These are phyloP conservation scores for Drosophila micromelanica DNA, from an alignment of 1,140 invertebrate species.

Conservation along the genomic window DNA sequence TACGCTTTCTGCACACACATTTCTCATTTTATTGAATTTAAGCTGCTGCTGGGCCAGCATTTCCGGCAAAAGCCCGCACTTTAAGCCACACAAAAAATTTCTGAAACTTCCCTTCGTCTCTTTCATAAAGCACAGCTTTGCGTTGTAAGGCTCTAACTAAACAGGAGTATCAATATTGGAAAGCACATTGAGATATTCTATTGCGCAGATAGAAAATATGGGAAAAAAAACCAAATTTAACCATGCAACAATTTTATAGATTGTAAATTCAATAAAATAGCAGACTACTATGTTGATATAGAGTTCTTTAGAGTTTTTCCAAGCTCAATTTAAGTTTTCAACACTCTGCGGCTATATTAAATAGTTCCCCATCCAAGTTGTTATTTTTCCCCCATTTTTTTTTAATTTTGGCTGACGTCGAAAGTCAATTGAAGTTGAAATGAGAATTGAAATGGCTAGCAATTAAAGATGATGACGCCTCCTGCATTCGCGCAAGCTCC, in stretches of 20 bases:
- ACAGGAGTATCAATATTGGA: too few relatives aligned
- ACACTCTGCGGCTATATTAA: conserved; percentile 10
- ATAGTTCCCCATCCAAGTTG: conserved; percentile 16
- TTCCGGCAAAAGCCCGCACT: background rate
- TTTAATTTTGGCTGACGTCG: conserved; percentile 40
- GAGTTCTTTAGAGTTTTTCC: too few relatives aligned
- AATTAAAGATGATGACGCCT: conserved; percentile 75
- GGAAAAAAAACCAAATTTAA: too few relatives aligned
- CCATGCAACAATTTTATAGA: too few relatives aligned
- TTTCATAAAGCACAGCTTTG: too few relatives aligned
- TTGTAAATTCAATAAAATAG: too few relatives aligned
- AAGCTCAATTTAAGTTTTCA: conserved; percentile 18
- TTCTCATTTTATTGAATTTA: conserved; percentile 41
- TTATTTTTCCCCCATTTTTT: conserved; percentile 6
- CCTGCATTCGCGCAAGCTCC: conserved; percentile 20
- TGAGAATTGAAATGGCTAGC: conserved; percentile 79
- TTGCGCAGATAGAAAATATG: too few relatives aligned
- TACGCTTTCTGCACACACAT: conserved; percentile 61
- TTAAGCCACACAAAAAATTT: background rate
- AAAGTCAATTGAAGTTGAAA: conserved; percentile 79
- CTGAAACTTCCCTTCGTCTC: too few relatives aligned
- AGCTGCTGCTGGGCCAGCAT: conserved; percentile 12
- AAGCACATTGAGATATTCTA: too few relatives aligned
- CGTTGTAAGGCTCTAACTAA: too few relatives aligned
- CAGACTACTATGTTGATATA: too few relatives aligned